Percentiles rank a stretch among this genome's conserved stretches.
These are phyloP conservation scores for Plecotus auritus DNA, from an alignment of 2,113 vertebrate genomes.

Conservation along the genomic window DNA sequence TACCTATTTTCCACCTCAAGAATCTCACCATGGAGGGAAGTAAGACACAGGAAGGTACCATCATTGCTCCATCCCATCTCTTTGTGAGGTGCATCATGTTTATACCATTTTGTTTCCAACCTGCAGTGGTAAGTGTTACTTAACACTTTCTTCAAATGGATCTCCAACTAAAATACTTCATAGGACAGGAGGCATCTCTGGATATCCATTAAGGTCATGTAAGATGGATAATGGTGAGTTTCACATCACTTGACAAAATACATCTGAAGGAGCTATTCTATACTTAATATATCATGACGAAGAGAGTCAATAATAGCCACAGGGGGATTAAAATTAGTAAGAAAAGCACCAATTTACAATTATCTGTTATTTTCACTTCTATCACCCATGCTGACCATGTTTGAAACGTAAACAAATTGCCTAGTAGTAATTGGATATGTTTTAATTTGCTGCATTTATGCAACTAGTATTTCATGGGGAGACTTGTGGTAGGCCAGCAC, in stretches of 20 bases:
- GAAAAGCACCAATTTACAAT: not conserved
- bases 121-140: slow-evolving; percentile 73
- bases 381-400: not conserved
- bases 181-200: slow-evolving; percentile 77
- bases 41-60: slow-evolving; percentile 45
- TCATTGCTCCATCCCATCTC: rapidly evolving
- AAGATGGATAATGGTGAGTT: slow-evolving; percentile 80
- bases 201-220: slow-evolving; percentile 80
- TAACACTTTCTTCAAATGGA: slow-evolving; percentile 80
- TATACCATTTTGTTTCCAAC: slow-evolving; percentile 13
- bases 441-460: not conserved
- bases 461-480: not conserved
- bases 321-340: not conserved
- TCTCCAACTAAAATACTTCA: slow-evolving; percentile 79
- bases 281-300: too few species aligned
- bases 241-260: not conserved
- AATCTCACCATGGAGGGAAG: slow-evolving; percentile 70
- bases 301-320: not conserved
- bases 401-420: not conserved
- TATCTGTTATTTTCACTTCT: not conserved
- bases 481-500: not conserved
- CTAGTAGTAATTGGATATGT: not conserved
- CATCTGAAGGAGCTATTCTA: not conserved
- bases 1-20: slow-evolving; percentile 73
- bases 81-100: not conserved